These are phyloP conservation scores for Loriculus beryllinus DNA, from an alignment of 2,797 vertebrate genomes.

Conservation along the genomic window DNA sequence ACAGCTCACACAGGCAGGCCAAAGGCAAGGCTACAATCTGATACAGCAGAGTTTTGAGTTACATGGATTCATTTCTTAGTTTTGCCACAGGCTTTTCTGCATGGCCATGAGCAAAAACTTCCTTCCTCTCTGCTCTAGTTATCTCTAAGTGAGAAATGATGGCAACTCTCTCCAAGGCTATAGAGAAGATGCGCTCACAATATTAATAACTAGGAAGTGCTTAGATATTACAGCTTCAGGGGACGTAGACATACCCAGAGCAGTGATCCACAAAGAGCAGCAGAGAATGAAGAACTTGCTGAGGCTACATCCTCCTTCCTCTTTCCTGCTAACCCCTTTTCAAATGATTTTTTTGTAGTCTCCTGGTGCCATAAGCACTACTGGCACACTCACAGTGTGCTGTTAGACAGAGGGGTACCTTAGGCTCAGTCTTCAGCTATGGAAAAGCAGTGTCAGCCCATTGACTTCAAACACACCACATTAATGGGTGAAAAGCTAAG, in stretches of 20 bases:
- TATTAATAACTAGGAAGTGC: neutral
- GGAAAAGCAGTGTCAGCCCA: neutral
- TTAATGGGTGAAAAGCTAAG: neutral
- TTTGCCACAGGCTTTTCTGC: neutral
- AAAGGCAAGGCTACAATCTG: neutral
- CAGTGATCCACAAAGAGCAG: neutral
- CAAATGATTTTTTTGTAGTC: no score
- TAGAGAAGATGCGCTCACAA: neutral
- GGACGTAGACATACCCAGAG: neutral
- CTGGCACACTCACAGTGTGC: neutral
- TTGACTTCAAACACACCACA: neutral
- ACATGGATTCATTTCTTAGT: neutral
- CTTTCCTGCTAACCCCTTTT: neutral
- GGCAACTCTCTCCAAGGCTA: conserved; percentile 2
- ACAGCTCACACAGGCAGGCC: neutral
- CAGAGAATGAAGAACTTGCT: neutral
- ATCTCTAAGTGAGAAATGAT: neutral
- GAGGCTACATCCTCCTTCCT: neutral
- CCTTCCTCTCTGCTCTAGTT: neutral
- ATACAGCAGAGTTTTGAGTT: neutral
- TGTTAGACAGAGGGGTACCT: neutral
- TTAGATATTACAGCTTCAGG: neutral
- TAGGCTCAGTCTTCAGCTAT: neutral
- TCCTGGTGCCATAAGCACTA: neutral
- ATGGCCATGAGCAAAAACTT: neutral